These are phyloP conservation scores for Kryptolebias marmoratus DNA, from an alignment of 2,113 vertebrate species.

Conservation along the genomic window DNA sequence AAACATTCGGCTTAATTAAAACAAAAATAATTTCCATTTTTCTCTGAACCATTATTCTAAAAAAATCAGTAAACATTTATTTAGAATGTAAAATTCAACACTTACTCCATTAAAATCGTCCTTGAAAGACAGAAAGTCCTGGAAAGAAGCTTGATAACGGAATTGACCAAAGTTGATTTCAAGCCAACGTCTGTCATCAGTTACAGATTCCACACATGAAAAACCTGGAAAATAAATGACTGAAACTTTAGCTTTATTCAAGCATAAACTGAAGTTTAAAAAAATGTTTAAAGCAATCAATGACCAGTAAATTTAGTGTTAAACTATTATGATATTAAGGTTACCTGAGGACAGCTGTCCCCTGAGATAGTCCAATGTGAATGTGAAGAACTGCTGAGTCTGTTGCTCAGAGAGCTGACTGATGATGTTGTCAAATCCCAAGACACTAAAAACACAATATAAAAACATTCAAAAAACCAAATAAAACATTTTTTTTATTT, in stretches of 20 bases:
- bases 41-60: too few species aligned
- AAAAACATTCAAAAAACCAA: background rate
- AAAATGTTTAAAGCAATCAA: background rate
- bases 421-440: slow-evolving; percentile 1
- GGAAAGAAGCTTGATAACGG: slow-evolving; percentile 36
- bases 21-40: too few species aligned
- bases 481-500: background rate
- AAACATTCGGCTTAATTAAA: too few species aligned
- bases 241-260: background rate
- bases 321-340: background rate
- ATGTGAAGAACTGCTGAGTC: background rate
- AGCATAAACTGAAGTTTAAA: background rate
- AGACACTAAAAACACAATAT: background rate
- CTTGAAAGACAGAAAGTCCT: slow-evolving; percentile 53
- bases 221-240: slow-evolving; percentile 22
- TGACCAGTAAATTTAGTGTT: background rate
- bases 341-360: background rate
- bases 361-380: slow-evolving; percentile 3
- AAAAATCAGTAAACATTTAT: too few species aligned
- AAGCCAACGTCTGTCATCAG: slow-evolving; percentile 57
- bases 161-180: slow-evolving; percentile 56
- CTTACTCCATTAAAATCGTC: slow-evolving; percentile 68
- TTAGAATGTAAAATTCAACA: background rate
- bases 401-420: background rate
- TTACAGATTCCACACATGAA: slow-evolving; percentile 38